Conservation (phyloP, 2,888 invertebrate species). For the Drosophila infuscata region DNA sequence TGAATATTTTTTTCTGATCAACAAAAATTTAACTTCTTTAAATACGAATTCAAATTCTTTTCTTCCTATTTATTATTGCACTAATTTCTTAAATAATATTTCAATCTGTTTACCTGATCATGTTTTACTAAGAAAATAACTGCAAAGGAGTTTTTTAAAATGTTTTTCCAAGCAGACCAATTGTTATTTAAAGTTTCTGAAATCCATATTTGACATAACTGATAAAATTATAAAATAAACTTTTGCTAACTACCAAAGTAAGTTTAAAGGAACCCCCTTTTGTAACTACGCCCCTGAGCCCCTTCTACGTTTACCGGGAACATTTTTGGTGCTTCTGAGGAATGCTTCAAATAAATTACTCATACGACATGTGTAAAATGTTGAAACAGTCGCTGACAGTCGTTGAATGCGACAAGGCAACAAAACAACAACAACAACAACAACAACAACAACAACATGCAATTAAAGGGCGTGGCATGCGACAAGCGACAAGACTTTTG, state of each 20-base stretch:
- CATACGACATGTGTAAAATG: conserved; percentile 66
- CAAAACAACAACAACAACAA: neutral
- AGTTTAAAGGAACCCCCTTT: neutral
- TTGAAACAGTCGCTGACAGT: conserved; percentile 52
- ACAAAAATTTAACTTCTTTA: neutral
- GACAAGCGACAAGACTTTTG: conserved; percentile 22
- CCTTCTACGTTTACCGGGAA: conserved; percentile 3
- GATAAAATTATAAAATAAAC: neutral
- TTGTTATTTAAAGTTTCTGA: neutral
- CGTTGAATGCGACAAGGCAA: conserved; percentile 20
- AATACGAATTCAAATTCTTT: neutral
- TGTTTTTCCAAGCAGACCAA: neutral
- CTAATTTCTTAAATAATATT: neutral
- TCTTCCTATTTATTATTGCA: neutral
- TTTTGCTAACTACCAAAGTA: neutral
- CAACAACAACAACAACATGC: conserved; percentile 1
- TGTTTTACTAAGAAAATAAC: too few species aligned
- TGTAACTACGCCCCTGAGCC: conserved; percentile 8
- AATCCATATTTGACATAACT: neutral
- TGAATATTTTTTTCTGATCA: neutral
- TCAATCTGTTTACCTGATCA: neutral
- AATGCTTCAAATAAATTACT: conserved; percentile 61
- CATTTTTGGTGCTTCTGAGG: conserved; percentile 60
- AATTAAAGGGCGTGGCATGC: conserved; percentile 31
- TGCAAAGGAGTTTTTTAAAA: too few species aligned